Percentiles rank a stretch among this genome's conserved stretches.
Conservation (phyloP, 2,797 vertebrate genomes). For the Pterois miles region DNA sequence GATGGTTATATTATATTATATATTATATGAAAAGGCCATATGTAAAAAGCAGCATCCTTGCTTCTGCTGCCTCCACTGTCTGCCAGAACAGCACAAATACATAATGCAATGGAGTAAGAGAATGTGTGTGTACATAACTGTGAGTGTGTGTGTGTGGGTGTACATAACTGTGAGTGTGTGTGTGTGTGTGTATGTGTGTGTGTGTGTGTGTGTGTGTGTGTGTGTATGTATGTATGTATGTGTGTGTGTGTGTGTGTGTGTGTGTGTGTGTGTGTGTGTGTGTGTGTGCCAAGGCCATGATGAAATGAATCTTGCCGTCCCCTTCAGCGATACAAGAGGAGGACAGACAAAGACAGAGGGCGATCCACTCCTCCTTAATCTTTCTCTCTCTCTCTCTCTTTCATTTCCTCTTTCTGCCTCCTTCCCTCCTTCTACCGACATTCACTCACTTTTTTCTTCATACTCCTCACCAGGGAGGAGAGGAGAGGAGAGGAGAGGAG, state of each 20-base stretch:
- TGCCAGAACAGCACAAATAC: conserved; percentile 59
- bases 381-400: conserved; percentile 14
- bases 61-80: conserved; percentile 42
- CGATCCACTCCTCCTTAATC: conserved; percentile 46
- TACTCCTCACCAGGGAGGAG: neutral
- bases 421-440: neutral
- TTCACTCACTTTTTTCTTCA: neutral
- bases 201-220: neutral
- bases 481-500: neutral
- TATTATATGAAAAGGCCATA: conserved; percentile 56
- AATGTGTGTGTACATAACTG: neutral
- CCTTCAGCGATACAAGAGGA: conserved; percentile 48
- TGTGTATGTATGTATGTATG: neutral
- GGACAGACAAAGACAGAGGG: conserved; percentile 54
- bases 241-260: neutral
- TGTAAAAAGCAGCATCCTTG: conserved; percentile 50
- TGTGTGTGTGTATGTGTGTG: neutral
- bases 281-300: conserved; percentile 47
- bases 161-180: too few relatives aligned
- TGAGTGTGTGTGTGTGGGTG: neutral
- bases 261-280: neutral
- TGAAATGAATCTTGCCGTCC: conserved; percentile 57
- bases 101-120: conserved; percentile 56
- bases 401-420: neutral
- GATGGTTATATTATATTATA: too few relatives aligned